Evolutionary conservation across 2,797 vertebrate genomes (phyloP), one percentile per base, ranked within the genome.

Genomic region (Lepidocolaptes lacrymiger): DNA sequence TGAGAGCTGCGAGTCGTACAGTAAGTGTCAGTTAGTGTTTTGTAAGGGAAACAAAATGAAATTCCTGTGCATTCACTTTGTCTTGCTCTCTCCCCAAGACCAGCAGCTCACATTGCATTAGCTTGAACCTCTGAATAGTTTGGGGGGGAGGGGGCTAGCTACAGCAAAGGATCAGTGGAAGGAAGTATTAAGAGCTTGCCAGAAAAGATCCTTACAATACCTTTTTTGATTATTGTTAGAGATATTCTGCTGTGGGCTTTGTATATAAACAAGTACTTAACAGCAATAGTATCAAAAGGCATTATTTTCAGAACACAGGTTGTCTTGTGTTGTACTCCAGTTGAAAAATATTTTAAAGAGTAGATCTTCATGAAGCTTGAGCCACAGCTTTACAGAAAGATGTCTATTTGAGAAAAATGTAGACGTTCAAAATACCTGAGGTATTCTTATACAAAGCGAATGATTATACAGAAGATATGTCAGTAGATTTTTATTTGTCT

Each of bases 1-100:
- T 76, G 58, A 89, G 89, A 80, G 76, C 72, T 68, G 3, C 0
- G 46, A 90, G 77, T 58, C 48, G 48, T 66, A 71, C 44, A 66
- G 51, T 46, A 62, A 92, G 73, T 75, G 63, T n/a, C 66, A 78
- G 58, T 55, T n/a, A 18, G 28, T 43, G 36, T 87, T 93, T 81
- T 58, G 20, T 66, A 24, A 66, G 28, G 48, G n/a, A 59, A 85
- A 67, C 23, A 91, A 55, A 78, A 64, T 52, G 9, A 87, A 87
- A 34, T 86, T 85, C 52, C 32, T 1, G 1, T 49, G 48, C 10
- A 9, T 34, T 79, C 1, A 0, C 21, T 68, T 12, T 21, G 28
- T 41, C 59, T 62, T 1, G 0, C 48, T 36, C 14, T 58, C 23
- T 71, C 20, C 27, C 27, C 0, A 2, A 69, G 59, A 89, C 22